phyloP scores from a whole-genome alignment of 2,797 vertebrate genomes.

The Mus spretus region DNA sequence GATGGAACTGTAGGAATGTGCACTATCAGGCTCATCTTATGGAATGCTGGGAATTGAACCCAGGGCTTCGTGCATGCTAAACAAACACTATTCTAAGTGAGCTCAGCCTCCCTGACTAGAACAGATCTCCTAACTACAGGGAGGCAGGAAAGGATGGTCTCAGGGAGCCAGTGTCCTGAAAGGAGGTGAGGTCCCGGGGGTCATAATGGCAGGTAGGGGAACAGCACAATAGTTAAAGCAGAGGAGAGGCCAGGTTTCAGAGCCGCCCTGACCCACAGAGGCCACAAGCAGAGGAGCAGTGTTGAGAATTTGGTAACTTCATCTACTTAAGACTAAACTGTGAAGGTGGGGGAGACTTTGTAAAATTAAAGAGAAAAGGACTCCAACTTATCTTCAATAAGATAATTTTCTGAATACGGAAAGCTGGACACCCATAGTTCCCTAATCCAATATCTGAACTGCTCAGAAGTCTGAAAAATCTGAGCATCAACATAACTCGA shows the following conservation, averaged over 20 bases:
- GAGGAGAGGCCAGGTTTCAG: background rate
- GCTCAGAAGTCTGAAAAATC: background rate
- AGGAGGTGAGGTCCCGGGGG: background rate
- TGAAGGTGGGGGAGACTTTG: background rate
- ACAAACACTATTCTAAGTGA: background rate
- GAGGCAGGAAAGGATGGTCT: background rate
- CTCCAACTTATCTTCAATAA: background rate
- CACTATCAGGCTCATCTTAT: background rate
- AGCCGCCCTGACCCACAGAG: background rate
- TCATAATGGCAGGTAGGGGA: background rate
- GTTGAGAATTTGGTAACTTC: background rate
- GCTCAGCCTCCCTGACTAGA: background rate
- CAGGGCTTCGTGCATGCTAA: background rate
- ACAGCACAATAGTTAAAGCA: accelerated
- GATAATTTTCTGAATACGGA: background rate
- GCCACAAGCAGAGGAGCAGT: background rate
- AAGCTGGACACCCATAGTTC: background rate
- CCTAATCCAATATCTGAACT: background rate
- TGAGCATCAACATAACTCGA: background rate
- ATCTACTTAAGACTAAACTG: background rate
- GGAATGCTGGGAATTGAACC: background rate
- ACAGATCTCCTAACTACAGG: background rate
- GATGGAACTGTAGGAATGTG: background rate
- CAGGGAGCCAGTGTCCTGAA: background rate
- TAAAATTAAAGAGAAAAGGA: background rate